Base-by-base conservation (phyloP, 2,888 invertebrate species). In the Polydrusus cervinus region DNA sequence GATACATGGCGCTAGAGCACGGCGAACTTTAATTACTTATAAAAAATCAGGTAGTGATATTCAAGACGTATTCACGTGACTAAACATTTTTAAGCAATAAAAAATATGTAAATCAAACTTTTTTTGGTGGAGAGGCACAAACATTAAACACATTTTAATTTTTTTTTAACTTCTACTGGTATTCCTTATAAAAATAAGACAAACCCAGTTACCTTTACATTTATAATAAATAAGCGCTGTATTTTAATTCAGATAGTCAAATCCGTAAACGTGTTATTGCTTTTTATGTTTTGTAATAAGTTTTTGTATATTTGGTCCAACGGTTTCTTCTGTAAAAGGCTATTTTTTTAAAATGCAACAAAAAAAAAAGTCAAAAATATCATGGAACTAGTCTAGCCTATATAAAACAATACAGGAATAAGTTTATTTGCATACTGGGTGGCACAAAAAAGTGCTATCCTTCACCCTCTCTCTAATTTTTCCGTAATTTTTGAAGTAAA, bases 231-330 rank as follows among this genome's bases (percentile, higher is more conserved):
- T 25, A 62, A 20, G 62, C 20, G 62, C 13, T 45, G 47, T 34
- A 34, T 49, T 49, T 34, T 7, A 47, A 49, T 49, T 30, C 64
- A 30, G 47, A 40, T 6, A 38, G 38, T 60, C 57, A 60, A 60
- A 60, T 38, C 14, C 49, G 49, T 53, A 67, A 66, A 65, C 10
- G 14, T 69, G 18, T 69, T 69, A 69, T 69, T 69, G 68, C 68
- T 70, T 62, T 25, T 45, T 62, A 47, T 62, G 61, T 45, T 47
- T 62, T 70, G 34, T 62, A 14, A 14, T 47, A 62, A 43, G 10
- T 62, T 67, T 53, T 53, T 64, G 62, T 64, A 71, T 71, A 71
- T 53, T 71, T 71, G 71, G 71, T 71, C 71, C 71, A 30, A 71
- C 55, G 18, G 70, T 57, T 71, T 71, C 53, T 45, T 64, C n/a